phyloP scores from a whole-genome alignment of 2,888 invertebrate genomes.

The Caenorhabditis uteleia region DNA sequence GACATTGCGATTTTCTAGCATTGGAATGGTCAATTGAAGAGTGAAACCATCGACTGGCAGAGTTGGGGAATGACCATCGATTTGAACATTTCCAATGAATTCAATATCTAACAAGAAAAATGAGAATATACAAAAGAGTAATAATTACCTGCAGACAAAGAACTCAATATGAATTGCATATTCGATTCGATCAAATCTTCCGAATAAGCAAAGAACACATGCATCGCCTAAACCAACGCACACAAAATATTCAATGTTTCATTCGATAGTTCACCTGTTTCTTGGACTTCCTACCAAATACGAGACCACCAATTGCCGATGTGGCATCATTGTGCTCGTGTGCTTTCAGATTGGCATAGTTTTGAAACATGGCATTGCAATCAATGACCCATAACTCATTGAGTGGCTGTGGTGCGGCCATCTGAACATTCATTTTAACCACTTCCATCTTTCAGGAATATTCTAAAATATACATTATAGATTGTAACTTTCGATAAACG shows the following conservation, averaged over 20 bases:
- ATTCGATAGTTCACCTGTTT: slow-evolving; percentile 13
- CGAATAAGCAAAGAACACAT: slow-evolving; percentile 41
- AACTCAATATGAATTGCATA: slow-evolving; percentile 35
- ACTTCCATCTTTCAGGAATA: too few species aligned
- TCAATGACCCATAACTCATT: slow-evolving; percentile 51
- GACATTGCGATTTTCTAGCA: slow-evolving; percentile 29
- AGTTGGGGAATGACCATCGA: slow-evolving; percentile 31
- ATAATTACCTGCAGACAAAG: slow-evolving; percentile 35
- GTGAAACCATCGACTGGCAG: slow-evolving; percentile 30
- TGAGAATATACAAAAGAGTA: neutral
- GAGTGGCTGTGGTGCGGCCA: slow-evolving; percentile 12
- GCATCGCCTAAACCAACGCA: slow-evolving; percentile 14
- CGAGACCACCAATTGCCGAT: slow-evolving; percentile 30
- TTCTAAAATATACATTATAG: too few species aligned
- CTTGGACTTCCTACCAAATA: slow-evolving; percentile 28
- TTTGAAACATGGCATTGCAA: slow-evolving; percentile 45
- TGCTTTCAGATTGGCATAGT: slow-evolving; percentile 29
- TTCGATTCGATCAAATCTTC: slow-evolving; percentile 41
- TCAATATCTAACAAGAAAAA: slow-evolving; percentile 35
- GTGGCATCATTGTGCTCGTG: slow-evolving; percentile 10
- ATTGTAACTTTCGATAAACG: neutral
- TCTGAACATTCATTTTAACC: slow-evolving; percentile 13
- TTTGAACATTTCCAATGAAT: slow-evolving; percentile 40
- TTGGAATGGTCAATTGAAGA: slow-evolving; percentile 14
- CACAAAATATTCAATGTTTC: neutral